Conservation (phyloP, 2,797 vertebrate species). For the Nannoperca australis region DNA sequence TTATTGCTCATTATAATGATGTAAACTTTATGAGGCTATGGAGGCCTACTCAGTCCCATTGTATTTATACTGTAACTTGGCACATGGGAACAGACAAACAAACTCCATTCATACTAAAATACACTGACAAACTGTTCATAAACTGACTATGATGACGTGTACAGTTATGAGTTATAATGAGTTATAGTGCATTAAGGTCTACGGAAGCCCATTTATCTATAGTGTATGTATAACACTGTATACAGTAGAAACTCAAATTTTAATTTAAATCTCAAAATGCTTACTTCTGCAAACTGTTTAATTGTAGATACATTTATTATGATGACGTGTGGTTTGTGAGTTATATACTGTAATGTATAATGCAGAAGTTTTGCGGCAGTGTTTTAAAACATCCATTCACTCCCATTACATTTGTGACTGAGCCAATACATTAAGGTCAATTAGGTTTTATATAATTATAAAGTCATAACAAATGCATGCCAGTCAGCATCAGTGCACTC, state of each 20-base stretch:
- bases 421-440: background rate
- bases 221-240: background rate
- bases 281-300: background rate
- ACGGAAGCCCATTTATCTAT: background rate
- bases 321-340: background rate
- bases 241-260: too few relatives aligned
- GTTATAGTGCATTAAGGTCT: background rate
- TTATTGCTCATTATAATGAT: too few relatives aligned
- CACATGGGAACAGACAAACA: too few relatives aligned
- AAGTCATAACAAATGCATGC: background rate
- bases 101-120: too few relatives aligned
- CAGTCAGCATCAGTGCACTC: background rate
- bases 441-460: background rate
- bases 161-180: background rate
- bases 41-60: too few relatives aligned
- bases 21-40: too few relatives aligned
- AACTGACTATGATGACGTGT: too few relatives aligned
- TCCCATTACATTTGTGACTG: background rate
- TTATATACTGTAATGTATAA: background rate
- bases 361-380: too few relatives aligned
- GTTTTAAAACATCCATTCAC: conserved; percentile 1
- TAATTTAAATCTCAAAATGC: background rate
- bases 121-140: too few relatives aligned
- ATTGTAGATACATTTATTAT: background rate
- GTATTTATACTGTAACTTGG: too few relatives aligned